Evolutionary conservation across 2,113 vertebrate species (phyloP).

Genomic region (Tenrec ecaudatus): DNA sequence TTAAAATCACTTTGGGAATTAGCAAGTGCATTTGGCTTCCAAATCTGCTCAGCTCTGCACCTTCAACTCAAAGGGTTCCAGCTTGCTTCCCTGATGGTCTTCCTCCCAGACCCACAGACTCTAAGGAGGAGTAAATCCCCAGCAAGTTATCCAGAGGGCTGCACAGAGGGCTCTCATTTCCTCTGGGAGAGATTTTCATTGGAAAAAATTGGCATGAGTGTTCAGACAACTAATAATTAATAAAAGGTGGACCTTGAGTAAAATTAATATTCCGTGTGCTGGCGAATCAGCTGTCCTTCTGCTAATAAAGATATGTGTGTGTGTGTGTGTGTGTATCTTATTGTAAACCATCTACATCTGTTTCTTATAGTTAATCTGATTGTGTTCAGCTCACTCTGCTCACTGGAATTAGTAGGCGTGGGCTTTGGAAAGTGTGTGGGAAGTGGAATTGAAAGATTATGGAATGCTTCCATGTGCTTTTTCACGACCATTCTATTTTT

Average conservation of each 20-base stretch:
- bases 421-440: too few relatives aligned
- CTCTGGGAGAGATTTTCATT: not conserved
- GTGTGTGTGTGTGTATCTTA: conserved; percentile 16
- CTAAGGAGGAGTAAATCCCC: not conserved
- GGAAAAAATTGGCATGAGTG: not conserved
- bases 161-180: not conserved
- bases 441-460: too few relatives aligned
- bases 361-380: not conserved
- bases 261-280: conserved; percentile 61
- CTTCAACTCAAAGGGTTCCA: conserved; percentile 39
- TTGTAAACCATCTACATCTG: not conserved
- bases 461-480: too few relatives aligned
- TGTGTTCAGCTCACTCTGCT: not conserved
- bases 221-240: conserved; percentile 60
- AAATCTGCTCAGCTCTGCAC: not conserved
- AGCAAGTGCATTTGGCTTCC: conserved; percentile 58
- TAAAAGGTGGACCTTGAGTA: conserved; percentile 11
- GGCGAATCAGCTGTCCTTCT: not conserved
- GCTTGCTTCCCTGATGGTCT: not conserved
- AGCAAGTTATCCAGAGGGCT: not conserved
- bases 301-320: conserved; percentile 40
- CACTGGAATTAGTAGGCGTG: not conserved
- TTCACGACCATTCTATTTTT: not conserved
- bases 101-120: not conserved
- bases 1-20: conserved; percentile 73